These are phyloP conservation scores for Gnatocerus cornutus DNA, from an alignment of 2,888 invertebrate genomes.

Conservation along the genomic window DNA sequence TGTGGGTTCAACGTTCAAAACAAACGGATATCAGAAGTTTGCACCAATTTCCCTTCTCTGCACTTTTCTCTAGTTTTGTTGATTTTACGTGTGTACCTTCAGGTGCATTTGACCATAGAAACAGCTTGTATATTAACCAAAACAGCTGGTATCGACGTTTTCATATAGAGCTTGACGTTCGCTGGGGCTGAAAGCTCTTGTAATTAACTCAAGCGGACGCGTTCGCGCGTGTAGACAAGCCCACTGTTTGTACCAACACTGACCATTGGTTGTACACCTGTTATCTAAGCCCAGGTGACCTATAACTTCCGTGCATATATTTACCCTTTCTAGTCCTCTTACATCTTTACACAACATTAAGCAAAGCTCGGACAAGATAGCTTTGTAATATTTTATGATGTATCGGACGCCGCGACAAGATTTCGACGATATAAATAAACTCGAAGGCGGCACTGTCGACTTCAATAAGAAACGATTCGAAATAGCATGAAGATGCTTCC, in stretches of 20 bases:
- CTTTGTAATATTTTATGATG: slow-evolving; percentile 43
- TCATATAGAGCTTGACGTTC: slow-evolving; percentile 37
- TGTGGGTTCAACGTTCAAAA: neutral
- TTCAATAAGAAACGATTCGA: slow-evolving; percentile 2
- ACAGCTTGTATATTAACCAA: neutral
- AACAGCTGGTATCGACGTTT: slow-evolving; percentile 33
- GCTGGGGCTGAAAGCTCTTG: slow-evolving; percentile 50
- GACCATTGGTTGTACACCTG: slow-evolving; percentile 49
- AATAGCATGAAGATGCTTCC: neutral
- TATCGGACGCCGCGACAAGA: slow-evolving; percentile 18
- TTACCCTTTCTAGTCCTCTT: slow-evolving; percentile 26
- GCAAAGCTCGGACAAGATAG: slow-evolving; percentile 45
- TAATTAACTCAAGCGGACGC: slow-evolving; percentile 53
- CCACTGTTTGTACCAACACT: slow-evolving; percentile 51
- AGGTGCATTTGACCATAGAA: neutral
- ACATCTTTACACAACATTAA: slow-evolving; percentile 44
- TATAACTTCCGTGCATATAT: slow-evolving; percentile 39
- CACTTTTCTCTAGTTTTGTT: no score
- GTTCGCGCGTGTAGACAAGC: slow-evolving; percentile 52
- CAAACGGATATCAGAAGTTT: no score
- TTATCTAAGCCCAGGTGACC: slow-evolving; percentile 41
- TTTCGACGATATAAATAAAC: slow-evolving; percentile 23
- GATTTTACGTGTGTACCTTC: no score
- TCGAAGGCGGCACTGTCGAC: neutral
- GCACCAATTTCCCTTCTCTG: no score